A percentile compares a stretch with the other conserved stretches of the same genome.
phyloP scores from a whole-genome alignment of 2,113 vertebrate genomes.

The Galbula dea region DNA sequence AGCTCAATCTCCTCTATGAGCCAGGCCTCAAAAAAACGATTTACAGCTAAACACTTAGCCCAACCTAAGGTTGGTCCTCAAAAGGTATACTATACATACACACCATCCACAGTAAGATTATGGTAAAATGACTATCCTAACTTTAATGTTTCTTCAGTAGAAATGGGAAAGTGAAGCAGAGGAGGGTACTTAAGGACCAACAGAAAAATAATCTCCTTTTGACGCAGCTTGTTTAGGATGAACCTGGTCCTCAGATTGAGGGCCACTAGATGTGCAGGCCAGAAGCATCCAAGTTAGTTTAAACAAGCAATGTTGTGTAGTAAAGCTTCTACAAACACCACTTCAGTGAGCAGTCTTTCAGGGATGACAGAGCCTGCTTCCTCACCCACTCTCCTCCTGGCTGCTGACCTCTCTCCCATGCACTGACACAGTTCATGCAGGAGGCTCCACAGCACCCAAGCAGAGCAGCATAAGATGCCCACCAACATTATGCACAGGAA shows the following conservation, averaged over 20 bases:
- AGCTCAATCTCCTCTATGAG: not conserved
- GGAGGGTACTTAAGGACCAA: not conserved
- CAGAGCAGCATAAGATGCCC: not conserved
- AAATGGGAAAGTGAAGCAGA: not conserved
- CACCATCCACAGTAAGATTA: not conserved
- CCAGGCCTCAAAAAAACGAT: not conserved
- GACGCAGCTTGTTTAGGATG: not conserved
- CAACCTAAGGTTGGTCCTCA: not conserved
- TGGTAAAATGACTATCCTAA: not conserved
- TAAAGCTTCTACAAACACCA: not conserved
- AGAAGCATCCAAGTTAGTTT: not conserved
- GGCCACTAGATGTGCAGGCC: not conserved
- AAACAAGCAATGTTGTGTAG: not conserved
- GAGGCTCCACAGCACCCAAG: not conserved
- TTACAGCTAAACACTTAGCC: not conserved
- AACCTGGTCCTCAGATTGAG: not conserved
- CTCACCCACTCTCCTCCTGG: not conserved
- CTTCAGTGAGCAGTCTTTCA: not conserved
- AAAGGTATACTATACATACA: not conserved
- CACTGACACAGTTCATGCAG: rapidly evolving
- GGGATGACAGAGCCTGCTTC: not conserved
- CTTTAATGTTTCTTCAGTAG: not conserved
- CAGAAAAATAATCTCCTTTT: not conserved
- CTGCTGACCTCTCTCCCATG: not conserved
- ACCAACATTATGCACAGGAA: rapidly evolving